Base-by-base conservation (phyloP, 2,113 vertebrate genomes). In the Polyodon spathula region DNA sequence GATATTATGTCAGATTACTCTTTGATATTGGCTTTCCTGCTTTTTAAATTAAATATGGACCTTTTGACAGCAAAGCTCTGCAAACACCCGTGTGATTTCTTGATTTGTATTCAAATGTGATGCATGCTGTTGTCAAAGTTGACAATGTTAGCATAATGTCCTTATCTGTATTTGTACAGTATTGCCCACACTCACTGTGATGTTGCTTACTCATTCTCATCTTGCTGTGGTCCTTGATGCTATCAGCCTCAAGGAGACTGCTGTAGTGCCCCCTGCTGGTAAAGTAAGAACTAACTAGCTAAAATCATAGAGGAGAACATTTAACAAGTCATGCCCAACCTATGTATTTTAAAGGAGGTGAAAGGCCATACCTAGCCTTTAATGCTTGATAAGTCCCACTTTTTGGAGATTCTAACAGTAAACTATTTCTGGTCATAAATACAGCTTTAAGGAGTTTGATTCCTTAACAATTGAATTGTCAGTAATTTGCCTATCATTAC, bases 91-190 rank as follows among this genome's bases (percentile, higher is more conserved):
- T 50, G 46, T 50, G 46, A 50, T 50, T n/a, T 50, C 46, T 14
- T 11, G 46, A 50, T 50, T 50, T 50, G 46, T 12, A 50, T 50
- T 50, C 46, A 50, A 50, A 50, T 50, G 46, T 50, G 46, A 50
- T 50, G 46, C 46, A 12, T 50, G 46, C n/a, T 50, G n/a, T 50
- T 50, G 11, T 50, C 46, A 50, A 50, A 50, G 46, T 14, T 50
- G 46, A 50, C 11, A 14, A 50, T 14, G n/a, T 50, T 50, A 50
- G 46, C 46, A 50, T 50, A 50, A 50, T 50, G n/a, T 10, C 46
- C 46, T 50, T 50, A 50, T 50, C 46, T 50, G 46, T 50, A 14
- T 50, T 50, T 50, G 46, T 10, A 50, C 46, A 50, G 46, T 14
- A 50, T 50, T 50, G 10, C n/a, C n/a, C 46, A 14, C 46, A 50